Evolutionary conservation across 92 coral and sea anemone genomes (phyloP), one percentile per base, ranked within the genome.

Genomic region (Zoanthus sansibaricus): DNA sequence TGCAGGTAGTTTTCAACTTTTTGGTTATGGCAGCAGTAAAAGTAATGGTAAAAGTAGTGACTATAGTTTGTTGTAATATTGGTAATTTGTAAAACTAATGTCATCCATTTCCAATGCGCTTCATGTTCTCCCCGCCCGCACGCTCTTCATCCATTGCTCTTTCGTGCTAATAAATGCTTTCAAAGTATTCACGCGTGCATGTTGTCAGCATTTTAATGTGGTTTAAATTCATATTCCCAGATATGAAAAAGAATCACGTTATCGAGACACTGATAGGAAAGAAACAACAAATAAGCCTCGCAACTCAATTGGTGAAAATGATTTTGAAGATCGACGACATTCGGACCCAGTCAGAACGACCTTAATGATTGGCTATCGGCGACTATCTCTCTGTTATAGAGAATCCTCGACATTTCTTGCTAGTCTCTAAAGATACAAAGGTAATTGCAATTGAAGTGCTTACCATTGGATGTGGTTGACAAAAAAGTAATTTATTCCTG

Each of bases 221-320:
- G 49, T 56, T 4, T 16, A 14, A 37, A 37, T 82, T 83, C 15
- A 31, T 31, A 20, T 52, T 83, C 78, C 61, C 90, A 97, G 99
- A 97, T 82, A 97, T 97, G 99, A 95, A 95, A 82, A 92, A 92
- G 37, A 98, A 97, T 72, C 99, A 97, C 87, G 98, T 97, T 10
- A 97, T 97, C 9, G 99, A 97, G 83, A 93, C 99, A 9, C 89
- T 97, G 45, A 97, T 97, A 33, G 99, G 99, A 64, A 97, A 97
- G 92, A 97, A 97, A 83, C 99, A 97, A 64, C 99, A 97, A 78
- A 95, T 97, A 52, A 97, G 97, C 85, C 83, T 97, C 20, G 99
- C 99, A 0, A 97, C 99, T 7, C 99, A 97, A 52, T 91, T 97
- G 70, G 99, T 97, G 44, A 97, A 97, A 91, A 97, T 97, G 99